These are phyloP conservation scores for Otis tarda DNA, from an alignment of 2,113 vertebrate species.

Conservation along the genomic window DNA sequence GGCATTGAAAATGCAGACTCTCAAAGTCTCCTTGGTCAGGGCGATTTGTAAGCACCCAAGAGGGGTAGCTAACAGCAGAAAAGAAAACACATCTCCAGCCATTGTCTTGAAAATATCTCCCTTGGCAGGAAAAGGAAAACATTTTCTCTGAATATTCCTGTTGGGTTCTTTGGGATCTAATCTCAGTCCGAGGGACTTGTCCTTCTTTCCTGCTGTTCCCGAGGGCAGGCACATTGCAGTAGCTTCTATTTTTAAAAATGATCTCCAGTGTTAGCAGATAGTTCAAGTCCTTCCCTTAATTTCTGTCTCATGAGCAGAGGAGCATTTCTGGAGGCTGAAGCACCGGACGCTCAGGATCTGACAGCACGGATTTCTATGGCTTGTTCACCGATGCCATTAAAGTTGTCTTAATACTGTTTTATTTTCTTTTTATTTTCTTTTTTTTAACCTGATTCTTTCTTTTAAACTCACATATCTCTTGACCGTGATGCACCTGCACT, in stretches of 20 bases:
- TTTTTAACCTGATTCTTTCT: not conserved
- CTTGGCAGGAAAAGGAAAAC: not conserved
- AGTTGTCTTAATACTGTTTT: not conserved
- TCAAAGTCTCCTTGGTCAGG: not conserved
- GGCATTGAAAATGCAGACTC: not conserved
- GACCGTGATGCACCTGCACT: not conserved
- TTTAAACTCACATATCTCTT: not conserved
- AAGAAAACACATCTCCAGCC: not conserved
- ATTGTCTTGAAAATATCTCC: not conserved
- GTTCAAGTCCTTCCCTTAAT: not conserved
- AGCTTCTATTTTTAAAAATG: not conserved
- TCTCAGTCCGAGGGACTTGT: not conserved
- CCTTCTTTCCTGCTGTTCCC: not conserved
- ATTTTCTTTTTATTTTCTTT: not conserved
- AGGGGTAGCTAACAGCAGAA: not conserved
- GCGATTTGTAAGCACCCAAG: not conserved
- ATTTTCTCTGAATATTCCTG: not conserved
- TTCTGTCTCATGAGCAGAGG: not conserved
- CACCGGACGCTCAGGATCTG: not conserved
- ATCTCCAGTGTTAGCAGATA: not conserved
- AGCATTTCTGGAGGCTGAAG: slow-evolving; percentile 6
- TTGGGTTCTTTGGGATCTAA: not conserved
- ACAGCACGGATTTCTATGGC: not conserved
- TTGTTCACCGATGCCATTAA: not conserved
- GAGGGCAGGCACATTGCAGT: not conserved